Evolutionary conservation across 2,888 invertebrate genomes (phyloP).

Genomic region (Apodemia mormo): DNA sequence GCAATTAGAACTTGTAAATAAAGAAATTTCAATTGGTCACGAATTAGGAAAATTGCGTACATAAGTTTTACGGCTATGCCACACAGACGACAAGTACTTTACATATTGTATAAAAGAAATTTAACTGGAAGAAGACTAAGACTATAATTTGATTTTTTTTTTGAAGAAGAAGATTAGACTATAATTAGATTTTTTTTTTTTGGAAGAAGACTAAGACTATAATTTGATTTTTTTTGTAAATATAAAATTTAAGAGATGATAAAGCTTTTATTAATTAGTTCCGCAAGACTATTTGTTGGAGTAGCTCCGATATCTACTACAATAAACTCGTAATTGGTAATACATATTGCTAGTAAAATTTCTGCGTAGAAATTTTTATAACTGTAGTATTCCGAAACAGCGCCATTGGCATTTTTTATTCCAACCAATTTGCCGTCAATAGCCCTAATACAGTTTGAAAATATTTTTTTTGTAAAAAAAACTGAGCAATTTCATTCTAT

Average conservation of each 20-base stretch:
- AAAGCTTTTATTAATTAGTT: neutral
- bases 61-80: neutral
- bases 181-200: neutral
- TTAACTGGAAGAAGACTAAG: constrained; percentile 2
- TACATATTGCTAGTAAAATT: too few species aligned
- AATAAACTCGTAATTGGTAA: too few species aligned
- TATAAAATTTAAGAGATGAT: constrained; percentile 10
- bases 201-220: too few species aligned
- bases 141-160: neutral
- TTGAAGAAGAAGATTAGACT: too few species aligned
- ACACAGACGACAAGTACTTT: neutral
- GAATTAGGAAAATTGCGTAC: constrained; percentile 26
- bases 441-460: too few species aligned
- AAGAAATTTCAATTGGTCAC: constrained; percentile 27
- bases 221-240: neutral
- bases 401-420: too few species aligned
- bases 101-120: neutral
- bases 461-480: too few species aligned
- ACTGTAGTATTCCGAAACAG: too few species aligned
- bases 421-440: too few species aligned
- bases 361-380: too few species aligned
- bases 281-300: constrained; percentile 3
- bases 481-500: too few species aligned
- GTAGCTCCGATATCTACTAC: neutral
- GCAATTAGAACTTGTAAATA: constrained; percentile 23